Conservation (phyloP, 2,113 vertebrate genomes). For the human region DNA sequence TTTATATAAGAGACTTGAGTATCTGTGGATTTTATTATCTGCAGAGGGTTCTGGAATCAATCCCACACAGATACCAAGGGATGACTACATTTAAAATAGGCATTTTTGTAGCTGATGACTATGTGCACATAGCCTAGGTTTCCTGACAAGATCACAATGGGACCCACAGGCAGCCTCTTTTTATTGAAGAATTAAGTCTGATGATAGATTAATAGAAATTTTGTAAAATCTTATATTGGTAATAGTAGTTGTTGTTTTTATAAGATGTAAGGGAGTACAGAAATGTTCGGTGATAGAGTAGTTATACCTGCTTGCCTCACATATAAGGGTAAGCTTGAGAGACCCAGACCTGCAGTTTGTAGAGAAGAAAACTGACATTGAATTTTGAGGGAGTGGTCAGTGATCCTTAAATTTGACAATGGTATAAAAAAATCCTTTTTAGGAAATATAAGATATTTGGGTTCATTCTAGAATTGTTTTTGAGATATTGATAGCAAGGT, state of each 20-base stretch:
- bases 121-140: not conserved
- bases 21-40: not conserved
- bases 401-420: constrained; percentile 49
- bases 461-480: not conserved
- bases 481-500: not conserved
- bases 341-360: not conserved
- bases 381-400: constrained; percentile 26
- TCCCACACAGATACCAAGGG: not conserved
- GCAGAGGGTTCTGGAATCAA: not conserved
- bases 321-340: not conserved
- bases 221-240: constrained; percentile 31
- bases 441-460: not conserved
- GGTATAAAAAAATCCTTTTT: not conserved
- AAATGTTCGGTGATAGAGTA: not conserved
- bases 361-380: not conserved
- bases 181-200: constrained; percentile 20
- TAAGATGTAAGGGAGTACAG: not conserved
- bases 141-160: not conserved
- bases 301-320: not conserved
- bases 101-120: not conserved
- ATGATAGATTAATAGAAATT: not conserved
- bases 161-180: not conserved
- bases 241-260: constrained; percentile 28
- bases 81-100: not conserved
- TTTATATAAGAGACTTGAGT: not conserved